Percentiles rank a stretch among this genome's conserved stretches.
Evolutionary conservation across 2,113 vertebrate genomes (phyloP).

Genomic region (Notechis scutatus): DNA sequence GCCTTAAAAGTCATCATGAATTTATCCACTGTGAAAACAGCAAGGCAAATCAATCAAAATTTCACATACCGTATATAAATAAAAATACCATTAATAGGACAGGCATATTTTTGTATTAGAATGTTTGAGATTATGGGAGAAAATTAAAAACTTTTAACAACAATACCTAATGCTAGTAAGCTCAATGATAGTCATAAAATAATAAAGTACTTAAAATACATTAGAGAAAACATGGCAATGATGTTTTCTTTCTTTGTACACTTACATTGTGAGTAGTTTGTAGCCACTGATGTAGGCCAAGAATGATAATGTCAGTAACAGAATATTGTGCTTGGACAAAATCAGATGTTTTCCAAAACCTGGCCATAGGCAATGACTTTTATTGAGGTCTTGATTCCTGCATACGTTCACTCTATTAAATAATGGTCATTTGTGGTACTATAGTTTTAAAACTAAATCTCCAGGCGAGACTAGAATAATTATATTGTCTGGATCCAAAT

Average conservation of each 20-base stretch:
- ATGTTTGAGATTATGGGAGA: background rate
- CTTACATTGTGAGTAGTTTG: background rate
- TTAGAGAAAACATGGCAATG: rapidly evolving
- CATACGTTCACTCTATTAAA: background rate
- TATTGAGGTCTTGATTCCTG: background rate
- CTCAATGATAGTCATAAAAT: rapidly evolving
- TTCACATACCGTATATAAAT: background rate
- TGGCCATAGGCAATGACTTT: background rate
- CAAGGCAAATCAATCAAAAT: background rate
- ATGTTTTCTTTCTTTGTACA: rapidly evolving
- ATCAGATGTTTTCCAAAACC: background rate
- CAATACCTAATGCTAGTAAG: background rate
- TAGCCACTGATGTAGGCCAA: background rate
- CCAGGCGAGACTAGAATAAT: background rate
- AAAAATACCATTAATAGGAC: background rate
- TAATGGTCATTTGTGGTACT: background rate
- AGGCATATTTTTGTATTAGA: background rate
- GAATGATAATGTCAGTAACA: background rate
- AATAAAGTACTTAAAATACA: rapidly evolving
- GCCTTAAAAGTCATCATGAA: background rate
- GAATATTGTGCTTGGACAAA: background rate
- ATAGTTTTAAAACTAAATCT: background rate
- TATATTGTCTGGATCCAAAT: background rate
- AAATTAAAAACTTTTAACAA: background rate
- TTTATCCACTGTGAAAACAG: background rate